These are phyloP conservation scores for Hippocampus comes DNA, from an alignment of 2,113 vertebrate species.

Conservation along the genomic window DNA sequence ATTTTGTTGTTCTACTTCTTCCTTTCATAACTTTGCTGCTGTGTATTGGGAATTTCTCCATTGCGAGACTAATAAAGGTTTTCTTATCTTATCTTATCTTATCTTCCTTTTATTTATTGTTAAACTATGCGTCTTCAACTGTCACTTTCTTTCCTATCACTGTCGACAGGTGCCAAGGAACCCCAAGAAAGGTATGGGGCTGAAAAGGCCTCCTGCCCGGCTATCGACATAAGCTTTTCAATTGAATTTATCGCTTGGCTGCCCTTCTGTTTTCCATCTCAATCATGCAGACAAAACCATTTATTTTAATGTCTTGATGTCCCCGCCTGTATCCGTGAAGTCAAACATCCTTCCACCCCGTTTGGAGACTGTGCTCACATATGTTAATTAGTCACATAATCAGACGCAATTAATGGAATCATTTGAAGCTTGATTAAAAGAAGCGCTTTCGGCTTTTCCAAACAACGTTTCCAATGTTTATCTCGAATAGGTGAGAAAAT, in stretches of 20 bases:
- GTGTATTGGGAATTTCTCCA: too few species aligned
- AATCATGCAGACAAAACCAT: slow-evolving; percentile 53
- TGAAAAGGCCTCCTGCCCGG: slow-evolving; percentile 50
- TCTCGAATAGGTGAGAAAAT: slow-evolving; percentile 35
- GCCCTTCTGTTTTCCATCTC: slow-evolving; percentile 48
- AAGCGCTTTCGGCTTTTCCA: slow-evolving; percentile 53
- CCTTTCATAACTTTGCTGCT: too few species aligned
- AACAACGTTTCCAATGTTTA: slow-evolving; percentile 47
- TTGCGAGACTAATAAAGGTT: too few species aligned
- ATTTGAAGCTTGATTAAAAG: slow-evolving; percentile 47
- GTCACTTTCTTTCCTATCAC: slow-evolving; percentile 51
- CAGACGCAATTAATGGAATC: slow-evolving; percentile 59
- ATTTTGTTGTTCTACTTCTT: too few species aligned
- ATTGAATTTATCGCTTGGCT: slow-evolving; percentile 62
- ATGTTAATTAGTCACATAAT: slow-evolving; percentile 56
- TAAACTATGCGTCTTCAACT: slow-evolving; percentile 20
- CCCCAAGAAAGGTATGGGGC: slow-evolving; percentile 41
- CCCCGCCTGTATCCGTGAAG: slow-evolving; percentile 46
- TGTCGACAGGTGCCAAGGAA: slow-evolving; percentile 40
- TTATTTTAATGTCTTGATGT: slow-evolving; percentile 56
- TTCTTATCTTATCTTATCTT: too few species aligned
- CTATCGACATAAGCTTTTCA: slow-evolving; percentile 54
- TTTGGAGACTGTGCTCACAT: slow-evolving; percentile 25
- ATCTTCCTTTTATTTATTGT: background rate
- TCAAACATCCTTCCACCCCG: slow-evolving; percentile 39